A percentile compares a stretch with the other conserved stretches of the same genome.
These are phyloP conservation scores for Geopemphigus sp. DNA, from an alignment of 1,140 invertebrate genomes.

Conservation along the genomic window DNA sequence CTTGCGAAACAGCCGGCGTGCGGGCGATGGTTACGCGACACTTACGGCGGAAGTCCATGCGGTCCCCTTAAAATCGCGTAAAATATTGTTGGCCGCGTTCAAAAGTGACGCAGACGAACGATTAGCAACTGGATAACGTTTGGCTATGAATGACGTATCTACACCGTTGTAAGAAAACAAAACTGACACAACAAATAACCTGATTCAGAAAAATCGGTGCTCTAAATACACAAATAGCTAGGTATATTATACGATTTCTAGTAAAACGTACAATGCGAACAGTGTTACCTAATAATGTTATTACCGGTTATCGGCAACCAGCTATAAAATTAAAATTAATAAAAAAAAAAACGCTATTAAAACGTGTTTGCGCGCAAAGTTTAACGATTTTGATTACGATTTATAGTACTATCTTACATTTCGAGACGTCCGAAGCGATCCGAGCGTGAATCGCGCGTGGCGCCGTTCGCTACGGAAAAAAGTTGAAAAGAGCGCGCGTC, in stretches of 20 bases:
- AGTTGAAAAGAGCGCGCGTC: too few relatives aligned
- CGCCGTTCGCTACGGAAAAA: too few relatives aligned
- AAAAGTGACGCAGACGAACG: too few relatives aligned
- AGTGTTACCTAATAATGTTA: slow-evolving; percentile 26
- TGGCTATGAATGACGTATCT: background rate
- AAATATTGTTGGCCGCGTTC: too few relatives aligned
- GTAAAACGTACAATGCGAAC: background rate
- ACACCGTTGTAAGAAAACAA: background rate
- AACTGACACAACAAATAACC: background rate
- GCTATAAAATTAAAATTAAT: slow-evolving; percentile 28
- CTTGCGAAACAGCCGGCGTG: too few relatives aligned
- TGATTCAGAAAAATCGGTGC: slow-evolving; percentile 5
- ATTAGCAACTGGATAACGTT: too few relatives aligned
- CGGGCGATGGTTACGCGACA: too few relatives aligned
- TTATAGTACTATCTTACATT: background rate
- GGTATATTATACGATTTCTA: background rate
- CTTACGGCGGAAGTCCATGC: too few relatives aligned
- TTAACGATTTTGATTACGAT: background rate
- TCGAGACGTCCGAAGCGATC: background rate
- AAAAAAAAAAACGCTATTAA: too few relatives aligned
- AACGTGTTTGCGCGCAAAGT: background rate
- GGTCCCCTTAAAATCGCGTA: too few relatives aligned
- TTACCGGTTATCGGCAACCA: slow-evolving; percentile 16
- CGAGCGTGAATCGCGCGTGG: too few relatives aligned
- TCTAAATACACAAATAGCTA: slow-evolving; percentile 1